phyloP scores from a whole-genome alignment of 2,888 invertebrate species.

The Hydropsyche betteni region DNA sequence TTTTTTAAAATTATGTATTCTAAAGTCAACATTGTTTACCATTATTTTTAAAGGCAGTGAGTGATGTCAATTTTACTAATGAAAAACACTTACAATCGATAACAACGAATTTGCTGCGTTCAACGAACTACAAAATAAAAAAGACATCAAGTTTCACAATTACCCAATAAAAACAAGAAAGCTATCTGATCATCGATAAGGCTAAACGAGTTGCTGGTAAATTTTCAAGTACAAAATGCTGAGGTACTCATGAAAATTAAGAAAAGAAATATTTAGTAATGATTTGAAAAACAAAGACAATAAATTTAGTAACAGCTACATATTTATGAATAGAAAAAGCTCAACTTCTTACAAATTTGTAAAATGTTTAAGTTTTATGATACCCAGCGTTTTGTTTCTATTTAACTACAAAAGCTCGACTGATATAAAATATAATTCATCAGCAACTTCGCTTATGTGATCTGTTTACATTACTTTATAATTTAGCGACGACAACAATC shows the following conservation, averaged over 20 bases:
- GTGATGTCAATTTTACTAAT: conserved; percentile 51
- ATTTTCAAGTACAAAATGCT: conserved; percentile 10
- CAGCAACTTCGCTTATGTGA: conserved; percentile 48
- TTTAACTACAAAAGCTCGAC: conserved; percentile 52
- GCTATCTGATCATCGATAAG: conserved; percentile 29
- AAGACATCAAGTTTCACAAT: conserved; percentile 48
- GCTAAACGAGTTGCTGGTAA: conserved; percentile 33
- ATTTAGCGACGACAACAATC: conserved; percentile 51
- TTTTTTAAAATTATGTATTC: conserved; percentile 28
- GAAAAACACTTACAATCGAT: conserved; percentile 49
- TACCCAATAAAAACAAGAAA: conserved; percentile 46
- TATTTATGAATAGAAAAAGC: neutral
- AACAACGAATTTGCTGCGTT: conserved; percentile 31
- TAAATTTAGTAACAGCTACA: neutral
- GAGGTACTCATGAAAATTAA: conserved; percentile 12
- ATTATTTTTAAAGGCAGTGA: conserved; percentile 51
- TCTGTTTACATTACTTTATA: conserved; percentile 45
- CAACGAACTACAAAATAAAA: conserved; percentile 29
- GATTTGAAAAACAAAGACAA: conserved; percentile 18
- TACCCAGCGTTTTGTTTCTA: conserved; percentile 35
- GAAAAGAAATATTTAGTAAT: neutral
- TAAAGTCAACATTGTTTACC: conserved; percentile 49
- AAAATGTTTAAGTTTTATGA: neutral
- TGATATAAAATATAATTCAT: conserved; percentile 52
- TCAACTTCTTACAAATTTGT: conserved; percentile 1